These are phyloP conservation scores for Lasioglossum baleicum DNA, from an alignment of 1,140 invertebrate genomes.

Conservation along the genomic window DNA sequence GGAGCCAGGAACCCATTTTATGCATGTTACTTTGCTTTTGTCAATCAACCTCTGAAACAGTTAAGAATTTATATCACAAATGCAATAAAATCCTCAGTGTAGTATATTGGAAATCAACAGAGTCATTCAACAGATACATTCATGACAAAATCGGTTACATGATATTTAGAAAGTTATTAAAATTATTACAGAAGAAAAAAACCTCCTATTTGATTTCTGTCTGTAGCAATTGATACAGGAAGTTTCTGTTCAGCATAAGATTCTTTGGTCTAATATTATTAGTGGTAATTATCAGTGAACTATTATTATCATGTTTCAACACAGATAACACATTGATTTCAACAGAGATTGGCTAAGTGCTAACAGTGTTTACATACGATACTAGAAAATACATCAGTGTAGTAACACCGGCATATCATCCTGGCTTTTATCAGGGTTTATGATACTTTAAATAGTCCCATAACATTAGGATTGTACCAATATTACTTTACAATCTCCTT, in stretches of 20 bases:
- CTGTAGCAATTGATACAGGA: too few relatives aligned
- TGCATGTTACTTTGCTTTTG: slow-evolving; percentile 98
- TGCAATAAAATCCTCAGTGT: too few relatives aligned
- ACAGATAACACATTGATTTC: slow-evolving; percentile 53
- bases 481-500: slow-evolving; percentile 27
- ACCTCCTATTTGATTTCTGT: too few relatives aligned
- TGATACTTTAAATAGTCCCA: not conserved
- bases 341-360: slow-evolving; percentile 43
- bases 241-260: too few relatives aligned
- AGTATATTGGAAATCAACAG: too few relatives aligned
- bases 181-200: too few relatives aligned
- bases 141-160: too few relatives aligned
- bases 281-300: not conserved
- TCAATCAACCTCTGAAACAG: slow-evolving; percentile 95
- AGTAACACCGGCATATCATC: slow-evolving; percentile 16
- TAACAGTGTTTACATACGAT: slow-evolving; percentile 33
- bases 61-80: not conserved
- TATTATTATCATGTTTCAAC: slow-evolving; percentile 57
- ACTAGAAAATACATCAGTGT: slow-evolving; percentile 7
- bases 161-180: too few relatives aligned
- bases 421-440: slow-evolving; percentile 10
- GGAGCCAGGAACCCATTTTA: slow-evolving; percentile 97
- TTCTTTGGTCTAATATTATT: too few relatives aligned
- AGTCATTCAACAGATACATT: too few relatives aligned
- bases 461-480: slow-evolving; percentile 19